Evolutionary conservation across 2,888 invertebrate genomes (phyloP).

Genomic region (Eilema griseolum): DNA sequence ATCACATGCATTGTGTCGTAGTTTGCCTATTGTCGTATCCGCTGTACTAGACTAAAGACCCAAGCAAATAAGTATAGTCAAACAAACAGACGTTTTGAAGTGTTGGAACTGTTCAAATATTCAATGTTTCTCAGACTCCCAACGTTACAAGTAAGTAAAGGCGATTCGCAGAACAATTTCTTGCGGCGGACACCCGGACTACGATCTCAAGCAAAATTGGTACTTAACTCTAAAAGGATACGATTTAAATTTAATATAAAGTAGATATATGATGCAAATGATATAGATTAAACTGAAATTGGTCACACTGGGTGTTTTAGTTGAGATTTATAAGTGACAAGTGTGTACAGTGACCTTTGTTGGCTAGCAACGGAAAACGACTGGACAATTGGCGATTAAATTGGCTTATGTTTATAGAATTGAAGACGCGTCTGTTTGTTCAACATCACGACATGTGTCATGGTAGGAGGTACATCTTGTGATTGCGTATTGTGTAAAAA

Average conservation of each 20-base stretch:
- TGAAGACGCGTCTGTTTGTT: conserved; percentile 70
- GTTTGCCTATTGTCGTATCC: neutral
- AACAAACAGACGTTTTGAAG: conserved; percentile 35
- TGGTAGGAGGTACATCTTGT: conserved; percentile 12
- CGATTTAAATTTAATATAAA: conserved; percentile 49
- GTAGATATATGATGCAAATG: conserved; percentile 53
- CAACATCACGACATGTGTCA: conserved; percentile 60
- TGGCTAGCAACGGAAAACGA: conserved; percentile 58
- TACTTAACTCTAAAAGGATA: conserved; percentile 58
- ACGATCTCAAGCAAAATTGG: conserved; percentile 63
- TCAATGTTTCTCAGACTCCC: conserved; percentile 69
- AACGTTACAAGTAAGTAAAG: conserved; percentile 68
- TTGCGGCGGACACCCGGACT: conserved; percentile 67
- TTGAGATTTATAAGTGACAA: conserved; percentile 81
- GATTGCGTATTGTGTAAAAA: conserved; percentile 20
- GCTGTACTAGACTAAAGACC: neutral
- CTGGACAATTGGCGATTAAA: conserved; percentile 77
- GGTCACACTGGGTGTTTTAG: conserved; percentile 69
- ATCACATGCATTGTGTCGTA: conserved; percentile 4
- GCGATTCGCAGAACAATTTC: conserved; percentile 75
- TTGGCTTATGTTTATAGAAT: conserved; percentile 78
- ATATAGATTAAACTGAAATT: conserved; percentile 77
- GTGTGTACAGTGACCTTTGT: conserved; percentile 61
- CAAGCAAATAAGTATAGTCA: conserved; percentile 4
- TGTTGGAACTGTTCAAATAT: conserved; percentile 68